Base-by-base conservation (phyloP, 2,113 vertebrate species). In the Stomatorhinus ivindoensis region DNA sequence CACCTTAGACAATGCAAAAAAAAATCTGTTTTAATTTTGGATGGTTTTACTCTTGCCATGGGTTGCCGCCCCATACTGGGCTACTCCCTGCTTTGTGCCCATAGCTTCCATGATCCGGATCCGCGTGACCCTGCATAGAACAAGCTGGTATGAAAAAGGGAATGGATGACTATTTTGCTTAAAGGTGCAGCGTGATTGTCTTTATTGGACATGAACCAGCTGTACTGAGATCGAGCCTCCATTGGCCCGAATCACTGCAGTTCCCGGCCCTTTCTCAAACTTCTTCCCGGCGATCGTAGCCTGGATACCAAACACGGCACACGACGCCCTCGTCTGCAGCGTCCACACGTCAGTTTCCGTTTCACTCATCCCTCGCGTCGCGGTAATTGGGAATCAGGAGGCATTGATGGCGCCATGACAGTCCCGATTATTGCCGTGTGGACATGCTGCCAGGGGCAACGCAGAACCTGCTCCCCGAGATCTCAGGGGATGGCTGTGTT, bases 331-430 rank as follows among this genome's bases (percentile, higher is more conserved):
- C 46, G 31, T n/a, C 19, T 7, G 11, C 46, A 55, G 19, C 35
- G 35, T 48, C 35, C 31, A 53, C n/a, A 53, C 21, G 51, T 73
- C 17, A 2, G 44, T 46, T 89, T 51, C 69, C 53, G 17, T 13
- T 82, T 31, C 3, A 8, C 80, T 80, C 27, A 35, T 91, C 90
- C 86, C 89, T 47, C 90, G 88, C 90, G 88, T 91, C 90, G 90
- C 91, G 89, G 91, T 94, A 93, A 93, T 93, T 91, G 92, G 92
- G 90, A 93, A 93, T 93, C 92, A 93, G 94, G 91, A 93, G 93
- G 91, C 92, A 91, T 91, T 92, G 93, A 94, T 93, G 93, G 93
- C 91, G 92, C 92, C 91, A 91, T 93, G 92, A 93, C 93, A 93
- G 93, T 93, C 92, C 92, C 92, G 92, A 93, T 92, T 90, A 83